These are phyloP conservation scores for Prionace glauca DNA, from an alignment of 2,797 vertebrate genomes.

Conservation along the genomic window DNA sequence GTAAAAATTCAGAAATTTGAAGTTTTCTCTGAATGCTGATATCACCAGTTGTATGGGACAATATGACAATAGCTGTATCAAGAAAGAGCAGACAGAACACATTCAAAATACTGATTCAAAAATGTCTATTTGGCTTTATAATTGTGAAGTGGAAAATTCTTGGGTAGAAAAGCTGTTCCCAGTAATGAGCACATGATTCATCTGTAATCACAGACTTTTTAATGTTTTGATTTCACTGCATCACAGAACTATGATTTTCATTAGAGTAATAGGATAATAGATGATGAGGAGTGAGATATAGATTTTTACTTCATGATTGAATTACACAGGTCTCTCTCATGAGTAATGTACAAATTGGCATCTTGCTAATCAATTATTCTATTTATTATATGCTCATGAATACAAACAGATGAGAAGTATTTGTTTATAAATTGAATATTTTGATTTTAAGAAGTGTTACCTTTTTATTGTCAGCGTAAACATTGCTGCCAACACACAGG, in stretches of 20 bases:
- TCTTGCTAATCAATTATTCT: slow-evolving; percentile 10
- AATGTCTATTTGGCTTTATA: slow-evolving; percentile 31
- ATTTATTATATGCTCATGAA: slow-evolving; percentile 6
- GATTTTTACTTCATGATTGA: slow-evolving; percentile 35
- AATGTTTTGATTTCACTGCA: slow-evolving; percentile 30
- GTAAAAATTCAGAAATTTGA: neutral
- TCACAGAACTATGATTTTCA: slow-evolving; percentile 34
- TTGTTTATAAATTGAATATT: neutral
- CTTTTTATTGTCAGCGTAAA: neutral
- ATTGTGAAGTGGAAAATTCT: slow-evolving; percentile 18
- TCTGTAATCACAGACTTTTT: slow-evolving; percentile 14
- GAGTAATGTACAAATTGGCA: slow-evolving; percentile 27
- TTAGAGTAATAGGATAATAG: slow-evolving; percentile 34
- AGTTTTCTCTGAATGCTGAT: neutral
- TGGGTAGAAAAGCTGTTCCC: neutral
- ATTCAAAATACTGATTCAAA: neutral
- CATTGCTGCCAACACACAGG: neutral
- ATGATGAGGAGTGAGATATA: slow-evolving; percentile 28
- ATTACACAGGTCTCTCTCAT: neutral
- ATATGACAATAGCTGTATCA: neutral
- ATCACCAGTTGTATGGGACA: neutral
- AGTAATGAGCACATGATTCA: slow-evolving; percentile 29
- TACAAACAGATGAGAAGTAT: neutral
- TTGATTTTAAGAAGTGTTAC: neutral
- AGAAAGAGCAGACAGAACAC: neutral